These are phyloP conservation scores for Hypotaenidia philippensis DNA, from an alignment of 2,797 vertebrate genomes.

Conservation along the genomic window DNA sequence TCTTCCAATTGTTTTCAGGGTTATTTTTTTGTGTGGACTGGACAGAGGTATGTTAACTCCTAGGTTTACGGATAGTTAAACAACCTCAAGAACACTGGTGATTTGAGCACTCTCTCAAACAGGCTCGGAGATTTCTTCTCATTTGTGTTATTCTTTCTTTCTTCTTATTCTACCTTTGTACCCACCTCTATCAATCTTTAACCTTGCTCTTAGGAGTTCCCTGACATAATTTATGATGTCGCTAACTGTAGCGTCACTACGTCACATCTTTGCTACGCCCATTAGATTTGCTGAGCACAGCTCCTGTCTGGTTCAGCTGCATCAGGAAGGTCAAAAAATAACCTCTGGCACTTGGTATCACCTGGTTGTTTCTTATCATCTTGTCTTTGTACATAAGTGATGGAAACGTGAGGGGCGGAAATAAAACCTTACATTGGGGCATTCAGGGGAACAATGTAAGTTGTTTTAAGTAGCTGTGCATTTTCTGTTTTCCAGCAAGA, in stretches of 20 bases:
- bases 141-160: background rate
- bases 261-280: background rate
- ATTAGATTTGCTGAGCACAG: rapidly evolving
- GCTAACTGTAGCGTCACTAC: background rate
- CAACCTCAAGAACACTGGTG: background rate
- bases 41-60: background rate
- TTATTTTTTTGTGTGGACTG: background rate
- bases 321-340: background rate
- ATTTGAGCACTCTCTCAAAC: background rate
- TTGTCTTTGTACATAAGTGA: background rate
- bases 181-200: background rate
- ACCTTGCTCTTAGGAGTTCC: background rate
- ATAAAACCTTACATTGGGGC: background rate
- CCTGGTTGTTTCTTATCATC: background rate
- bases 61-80: background rate
- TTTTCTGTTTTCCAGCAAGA: background rate
- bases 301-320: background rate
- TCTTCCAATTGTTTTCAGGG: background rate
- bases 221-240: background rate
- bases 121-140: background rate
- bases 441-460: background rate
- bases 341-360: background rate
- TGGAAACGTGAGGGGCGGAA: background rate
- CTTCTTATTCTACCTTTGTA: background rate
- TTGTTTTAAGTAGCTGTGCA: background rate